These are phyloP conservation scores for Psilanteris sp. DNA, from an alignment of 1,140 invertebrate species.

Conservation along the genomic window DNA sequence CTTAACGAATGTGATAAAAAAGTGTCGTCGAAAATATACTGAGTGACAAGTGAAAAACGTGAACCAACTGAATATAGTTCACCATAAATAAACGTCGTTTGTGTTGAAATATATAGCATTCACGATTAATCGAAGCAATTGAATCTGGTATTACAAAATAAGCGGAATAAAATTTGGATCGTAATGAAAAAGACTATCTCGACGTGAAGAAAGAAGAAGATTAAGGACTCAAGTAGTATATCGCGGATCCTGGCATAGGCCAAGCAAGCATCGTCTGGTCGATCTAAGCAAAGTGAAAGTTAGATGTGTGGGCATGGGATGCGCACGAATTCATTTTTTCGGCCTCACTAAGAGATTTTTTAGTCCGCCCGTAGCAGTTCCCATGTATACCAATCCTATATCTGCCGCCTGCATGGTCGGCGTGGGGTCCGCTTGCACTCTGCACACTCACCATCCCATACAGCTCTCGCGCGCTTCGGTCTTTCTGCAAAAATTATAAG, in stretches of 20 bases:
- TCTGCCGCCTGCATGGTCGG: constrained; percentile 74
- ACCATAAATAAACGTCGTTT: constrained; percentile 52
- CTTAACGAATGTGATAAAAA: constrained; percentile 1
- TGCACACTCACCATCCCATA: constrained; percentile 65
- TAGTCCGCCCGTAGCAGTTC: constrained; percentile 69
- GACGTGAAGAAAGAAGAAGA: constrained; percentile 62
- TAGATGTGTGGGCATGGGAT: constrained; percentile 81
- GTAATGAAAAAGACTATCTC: constrained; percentile 64
- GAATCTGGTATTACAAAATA: constrained; percentile 56
- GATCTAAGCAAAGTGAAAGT: constrained; percentile 80
- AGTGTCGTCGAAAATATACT: constrained; percentile 11
- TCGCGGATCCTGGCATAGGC: constrained; percentile 66
- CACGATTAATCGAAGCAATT: constrained; percentile 60
- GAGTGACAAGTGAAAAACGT: constrained; percentile 51
- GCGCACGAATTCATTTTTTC: constrained; percentile 81
- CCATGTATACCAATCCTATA: constrained; percentile 74
- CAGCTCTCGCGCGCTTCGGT: constrained; percentile 21
- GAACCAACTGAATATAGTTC: constrained; percentile 30
- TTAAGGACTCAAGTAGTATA: constrained; percentile 57
- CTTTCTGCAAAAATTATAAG: constrained; percentile 31
- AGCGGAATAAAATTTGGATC: constrained; percentile 61
- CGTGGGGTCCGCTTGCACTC: constrained; percentile 59
- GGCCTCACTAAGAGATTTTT: constrained; percentile 75
- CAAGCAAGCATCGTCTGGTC: constrained; percentile 69
- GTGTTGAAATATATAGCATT: constrained; percentile 55